A percentile compares a stretch with the other conserved stretches of the same genome.
These are phyloP conservation scores for Empis livida DNA, from an alignment of 2,888 invertebrate genomes.

Conservation along the genomic window DNA sequence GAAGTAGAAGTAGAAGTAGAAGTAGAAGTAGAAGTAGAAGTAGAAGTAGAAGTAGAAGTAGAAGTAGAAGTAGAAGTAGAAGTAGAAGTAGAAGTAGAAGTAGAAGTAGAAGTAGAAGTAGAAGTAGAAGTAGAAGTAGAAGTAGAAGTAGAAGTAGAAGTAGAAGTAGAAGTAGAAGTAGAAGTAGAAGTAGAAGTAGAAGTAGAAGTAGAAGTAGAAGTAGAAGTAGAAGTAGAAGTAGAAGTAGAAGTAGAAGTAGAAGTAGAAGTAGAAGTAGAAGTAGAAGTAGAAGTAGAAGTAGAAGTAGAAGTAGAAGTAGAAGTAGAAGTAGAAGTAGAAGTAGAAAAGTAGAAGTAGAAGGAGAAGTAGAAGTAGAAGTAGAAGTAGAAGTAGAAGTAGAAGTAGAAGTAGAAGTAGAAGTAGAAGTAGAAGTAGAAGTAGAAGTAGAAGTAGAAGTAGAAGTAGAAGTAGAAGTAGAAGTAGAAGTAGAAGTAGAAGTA, in stretches of 20 bases:
- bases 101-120: background rate
- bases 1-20: slow-evolving; percentile 28
- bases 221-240: slow-evolving; percentile 5
- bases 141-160: background rate
- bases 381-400: background rate
- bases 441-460: too few species aligned
- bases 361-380: slow-evolving; percentile 3
- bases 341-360: slow-evolving; percentile 3
- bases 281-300: slow-evolving; percentile 6
- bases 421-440: background rate
- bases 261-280: slow-evolving; percentile 6
- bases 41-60: background rate
- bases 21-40: background rate
- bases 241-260: slow-evolving; percentile 6
- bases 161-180: background rate
- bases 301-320: slow-evolving; percentile 6
- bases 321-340: slow-evolving; percentile 3
- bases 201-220: background rate
- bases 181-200: background rate
- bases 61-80: background rate
- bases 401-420: slow-evolving; percentile 1
- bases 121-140: background rate
- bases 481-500: too few species aligned
- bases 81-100: background rate
- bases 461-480: too few species aligned